Percentiles rank a stretch among this genome's conserved stretches.
These are phyloP conservation scores for Pardalotus punctatus DNA, from an alignment of 2,113 vertebrate genomes.

Conservation along the genomic window DNA sequence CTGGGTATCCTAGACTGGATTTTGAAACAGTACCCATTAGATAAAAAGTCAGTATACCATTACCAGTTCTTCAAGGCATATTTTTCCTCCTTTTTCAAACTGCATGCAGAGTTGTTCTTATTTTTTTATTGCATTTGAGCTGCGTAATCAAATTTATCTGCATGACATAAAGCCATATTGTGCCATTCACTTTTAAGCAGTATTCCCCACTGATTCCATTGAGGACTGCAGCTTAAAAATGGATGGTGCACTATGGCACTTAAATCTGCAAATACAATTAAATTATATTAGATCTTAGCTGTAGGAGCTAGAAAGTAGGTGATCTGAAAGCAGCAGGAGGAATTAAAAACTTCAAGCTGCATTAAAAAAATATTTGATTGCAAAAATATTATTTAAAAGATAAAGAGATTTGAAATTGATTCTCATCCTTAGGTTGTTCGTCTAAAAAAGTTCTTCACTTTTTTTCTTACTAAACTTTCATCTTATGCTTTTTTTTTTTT, in stretches of 20 bases:
- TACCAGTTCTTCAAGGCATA: neutral
- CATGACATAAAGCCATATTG: neutral
- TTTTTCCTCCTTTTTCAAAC: neutral
- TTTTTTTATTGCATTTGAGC: neutral
- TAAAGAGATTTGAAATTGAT: neutral
- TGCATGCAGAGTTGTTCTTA: neutral
- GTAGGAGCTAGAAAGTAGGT: neutral
- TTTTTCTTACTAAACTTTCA: neutral
- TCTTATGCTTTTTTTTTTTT: neutral
- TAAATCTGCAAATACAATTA: neutral
- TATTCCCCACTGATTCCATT: neutral
- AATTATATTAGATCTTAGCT: neutral
- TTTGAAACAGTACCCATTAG: neutral
- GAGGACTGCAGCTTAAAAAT: neutral
- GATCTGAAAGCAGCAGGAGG: neutral
- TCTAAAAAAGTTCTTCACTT: neutral
- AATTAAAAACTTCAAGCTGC: neutral
- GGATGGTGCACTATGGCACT: neutral
- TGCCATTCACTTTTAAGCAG: neutral
- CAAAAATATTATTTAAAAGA: neutral
- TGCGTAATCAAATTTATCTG: neutral
- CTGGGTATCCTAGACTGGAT: neutral
- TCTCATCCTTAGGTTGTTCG: neutral
- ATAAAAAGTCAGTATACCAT: neutral
- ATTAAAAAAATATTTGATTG: neutral